phyloP scores from a whole-genome alignment of 2,888 invertebrate species.

The Yponomeuta sedellus region DNA sequence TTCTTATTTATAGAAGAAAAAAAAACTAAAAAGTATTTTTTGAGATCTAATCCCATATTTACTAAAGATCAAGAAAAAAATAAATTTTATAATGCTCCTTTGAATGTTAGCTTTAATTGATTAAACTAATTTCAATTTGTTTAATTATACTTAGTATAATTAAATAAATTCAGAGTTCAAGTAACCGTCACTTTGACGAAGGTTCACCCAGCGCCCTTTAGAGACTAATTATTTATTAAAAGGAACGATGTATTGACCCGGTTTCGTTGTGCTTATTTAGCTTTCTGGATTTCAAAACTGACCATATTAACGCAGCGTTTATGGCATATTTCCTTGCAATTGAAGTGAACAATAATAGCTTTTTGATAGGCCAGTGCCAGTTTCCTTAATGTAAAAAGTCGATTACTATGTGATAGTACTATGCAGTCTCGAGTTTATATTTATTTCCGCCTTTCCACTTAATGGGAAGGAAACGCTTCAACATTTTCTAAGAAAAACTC shows the following conservation, averaged over 20 bases:
- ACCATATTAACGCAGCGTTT: background rate
- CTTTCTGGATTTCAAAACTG: background rate
- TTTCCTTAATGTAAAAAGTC: background rate
- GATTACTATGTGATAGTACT: background rate
- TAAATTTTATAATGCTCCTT: background rate
- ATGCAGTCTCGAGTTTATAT: background rate
- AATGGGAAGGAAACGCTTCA: background rate
- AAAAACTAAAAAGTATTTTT: no score
- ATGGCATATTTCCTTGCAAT: background rate
- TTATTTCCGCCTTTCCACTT: background rate
- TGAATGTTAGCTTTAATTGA: background rate
- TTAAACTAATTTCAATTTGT: background rate
- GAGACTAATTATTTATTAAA: slow-evolving; percentile 14
- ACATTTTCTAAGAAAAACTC: background rate
- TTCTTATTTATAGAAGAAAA: no score
- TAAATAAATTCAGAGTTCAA: background rate
- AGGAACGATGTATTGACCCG: slow-evolving; percentile 6
- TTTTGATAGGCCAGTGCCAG: background rate
- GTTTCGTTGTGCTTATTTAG: slow-evolving; percentile 1
- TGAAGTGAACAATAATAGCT: background rate
- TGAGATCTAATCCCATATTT: no score
- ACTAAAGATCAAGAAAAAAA: background rate
- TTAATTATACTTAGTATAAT: no score
- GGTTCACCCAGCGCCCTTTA: slow-evolving; percentile 7
- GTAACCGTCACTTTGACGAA: slow-evolving; percentile 13